Evolutionary conservation across 2,797 vertebrate genomes (phyloP).

Genomic region (Oreortyx pictus): DNA sequence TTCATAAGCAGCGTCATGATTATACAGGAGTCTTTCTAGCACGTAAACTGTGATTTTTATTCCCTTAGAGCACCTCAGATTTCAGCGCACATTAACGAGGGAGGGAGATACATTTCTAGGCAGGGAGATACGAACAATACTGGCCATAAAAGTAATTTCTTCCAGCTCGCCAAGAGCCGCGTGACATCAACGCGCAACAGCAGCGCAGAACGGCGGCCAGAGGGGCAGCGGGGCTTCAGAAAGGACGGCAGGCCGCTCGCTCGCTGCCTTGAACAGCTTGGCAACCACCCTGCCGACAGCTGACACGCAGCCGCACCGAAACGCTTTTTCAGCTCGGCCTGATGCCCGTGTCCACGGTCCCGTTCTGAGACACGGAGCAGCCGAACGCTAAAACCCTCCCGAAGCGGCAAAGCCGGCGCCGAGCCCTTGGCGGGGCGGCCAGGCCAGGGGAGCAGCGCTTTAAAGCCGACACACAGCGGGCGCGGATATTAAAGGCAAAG

Average conservation of each 20-base stretch:
- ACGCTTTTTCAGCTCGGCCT: background rate
- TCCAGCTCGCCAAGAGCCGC: background rate
- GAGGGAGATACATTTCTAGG: background rate
- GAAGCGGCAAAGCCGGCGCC: background rate
- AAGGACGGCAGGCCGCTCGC: background rate
- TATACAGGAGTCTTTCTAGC: background rate
- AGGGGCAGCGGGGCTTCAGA: background rate
- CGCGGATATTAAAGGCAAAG: constrained; percentile 86
- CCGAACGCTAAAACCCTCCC: background rate
- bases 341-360: background rate
- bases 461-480: too few species aligned
- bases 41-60: background rate
- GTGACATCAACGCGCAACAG: background rate
- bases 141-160: background rate
- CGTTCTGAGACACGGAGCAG: background rate
- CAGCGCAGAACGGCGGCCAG: background rate
- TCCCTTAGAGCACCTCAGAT: background rate
- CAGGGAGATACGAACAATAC: background rate
- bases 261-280: background rate
- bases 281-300: rapidly evolving
- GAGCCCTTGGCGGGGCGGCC: background rate
- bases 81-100: rapidly evolving
- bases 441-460: background rate
- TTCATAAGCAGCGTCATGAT: background rate
- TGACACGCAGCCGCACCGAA: background rate